Percentiles rank a stretch among this genome's conserved stretches.
Conservation (phyloP, 2,888 invertebrate species). For the Dynastes maya region DNA sequence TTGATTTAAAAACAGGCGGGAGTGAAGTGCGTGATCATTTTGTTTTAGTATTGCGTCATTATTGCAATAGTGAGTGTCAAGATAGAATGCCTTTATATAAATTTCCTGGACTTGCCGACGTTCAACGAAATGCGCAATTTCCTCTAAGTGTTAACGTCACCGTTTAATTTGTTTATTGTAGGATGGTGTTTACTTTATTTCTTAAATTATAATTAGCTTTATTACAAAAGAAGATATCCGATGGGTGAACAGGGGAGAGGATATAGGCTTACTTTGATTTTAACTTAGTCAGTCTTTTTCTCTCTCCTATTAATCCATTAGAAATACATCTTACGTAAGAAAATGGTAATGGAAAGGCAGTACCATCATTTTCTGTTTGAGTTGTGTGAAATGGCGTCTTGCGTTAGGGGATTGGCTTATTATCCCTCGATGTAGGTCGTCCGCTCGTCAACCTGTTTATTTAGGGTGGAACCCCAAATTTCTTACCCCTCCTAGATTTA, state of each 20-base stretch:
- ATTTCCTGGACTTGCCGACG: slow-evolving; percentile 52
- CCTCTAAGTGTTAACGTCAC: slow-evolving; percentile 53
- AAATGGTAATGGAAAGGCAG: slow-evolving; percentile 26
- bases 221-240: slow-evolving; percentile 53
- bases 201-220: slow-evolving; percentile 36
- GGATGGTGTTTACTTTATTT: slow-evolving; percentile 25
- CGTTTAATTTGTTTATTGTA: slow-evolving; percentile 45
- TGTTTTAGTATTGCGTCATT: slow-evolving; percentile 46
- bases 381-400: slow-evolving; percentile 55
- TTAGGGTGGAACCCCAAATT: slow-evolving; percentile 50
- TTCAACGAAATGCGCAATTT: slow-evolving; percentile 54
- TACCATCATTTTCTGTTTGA: slow-evolving; percentile 39
- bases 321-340: slow-evolving; percentile 52
- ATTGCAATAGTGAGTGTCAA: slow-evolving; percentile 44
- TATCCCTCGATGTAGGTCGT: slow-evolving; percentile 54
- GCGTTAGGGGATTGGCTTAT: slow-evolving; percentile 54
- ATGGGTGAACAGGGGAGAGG: slow-evolving; percentile 76
- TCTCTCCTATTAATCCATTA: slow-evolving; percentile 78
- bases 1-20: slow-evolving; percentile 33
- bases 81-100: slow-evolving; percentile 40
- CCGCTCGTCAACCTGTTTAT: slow-evolving; percentile 56
- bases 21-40: slow-evolving; percentile 43
- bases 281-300: slow-evolving; percentile 83
- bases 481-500: slow-evolving; percentile 43
- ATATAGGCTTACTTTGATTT: slow-evolving; percentile 77